phyloP scores from a whole-genome alignment of 1,140 invertebrate genomes.

The Drosophila hydei region DNA sequence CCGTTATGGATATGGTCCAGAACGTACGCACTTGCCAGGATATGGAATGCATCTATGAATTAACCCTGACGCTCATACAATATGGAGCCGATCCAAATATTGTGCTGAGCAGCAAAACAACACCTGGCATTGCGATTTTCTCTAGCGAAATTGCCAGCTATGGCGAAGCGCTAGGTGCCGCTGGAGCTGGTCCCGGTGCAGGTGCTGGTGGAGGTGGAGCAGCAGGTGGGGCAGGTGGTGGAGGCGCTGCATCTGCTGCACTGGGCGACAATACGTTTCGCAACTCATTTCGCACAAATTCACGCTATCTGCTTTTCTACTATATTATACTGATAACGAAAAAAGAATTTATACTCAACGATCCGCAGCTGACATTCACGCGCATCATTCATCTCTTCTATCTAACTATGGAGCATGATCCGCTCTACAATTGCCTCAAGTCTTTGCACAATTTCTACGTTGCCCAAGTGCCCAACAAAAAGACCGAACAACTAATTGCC shows the following conservation, averaged over 20 bases:
- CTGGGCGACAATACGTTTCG: conserved; percentile 81
- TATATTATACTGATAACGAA: conserved; percentile 88
- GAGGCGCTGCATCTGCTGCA: conserved; percentile 29
- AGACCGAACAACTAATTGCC: conserved; percentile 86
- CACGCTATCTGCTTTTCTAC: conserved; percentile 88
- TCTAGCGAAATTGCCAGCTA: conserved; percentile 80
- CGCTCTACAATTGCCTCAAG: conserved; percentile 87
- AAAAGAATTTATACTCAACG: conserved; percentile 88
- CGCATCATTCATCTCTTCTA: conserved; percentile 88
- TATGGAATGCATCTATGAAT: conserved; percentile 88
- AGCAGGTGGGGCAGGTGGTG: conserved; percentile 10
- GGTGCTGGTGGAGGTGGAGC: conserved; percentile 22
- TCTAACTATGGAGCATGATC: conserved; percentile 88
- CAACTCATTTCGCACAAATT: conserved; percentile 87
- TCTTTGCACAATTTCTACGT: conserved; percentile 88
- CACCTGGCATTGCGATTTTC: conserved; percentile 80
- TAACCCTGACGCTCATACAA: conserved; percentile 88
- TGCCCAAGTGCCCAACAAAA: conserved; percentile 87
- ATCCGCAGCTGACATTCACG: conserved; percentile 87
- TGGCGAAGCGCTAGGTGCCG: conserved; percentile 59
- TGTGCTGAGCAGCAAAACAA: conserved; percentile 84
- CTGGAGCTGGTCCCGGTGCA: conserved; percentile 4
- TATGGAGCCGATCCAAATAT: conserved; percentile 88
- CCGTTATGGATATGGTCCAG: conserved; percentile 89
- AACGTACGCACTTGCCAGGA: conserved; percentile 87